Conservation (phyloP, 2,888 invertebrate genomes). For the Macrophya annulata region DNA sequence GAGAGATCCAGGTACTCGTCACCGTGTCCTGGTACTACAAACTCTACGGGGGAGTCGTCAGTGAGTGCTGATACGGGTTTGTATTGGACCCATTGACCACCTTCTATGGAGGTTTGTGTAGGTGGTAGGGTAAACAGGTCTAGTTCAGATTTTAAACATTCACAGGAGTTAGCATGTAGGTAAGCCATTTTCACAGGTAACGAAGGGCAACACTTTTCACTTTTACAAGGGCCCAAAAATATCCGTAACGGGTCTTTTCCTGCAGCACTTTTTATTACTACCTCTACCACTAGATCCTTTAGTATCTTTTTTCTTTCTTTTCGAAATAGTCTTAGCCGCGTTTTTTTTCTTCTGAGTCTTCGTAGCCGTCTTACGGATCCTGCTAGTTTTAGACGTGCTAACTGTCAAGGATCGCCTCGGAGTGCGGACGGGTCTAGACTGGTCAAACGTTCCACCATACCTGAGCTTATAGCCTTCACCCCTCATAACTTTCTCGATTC, state of each 20-base stretch:
- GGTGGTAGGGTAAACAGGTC: constrained; percentile 66
- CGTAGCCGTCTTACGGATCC: no score
- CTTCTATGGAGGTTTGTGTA: constrained; percentile 65
- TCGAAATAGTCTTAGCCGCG: no score
- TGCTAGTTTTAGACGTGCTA: no score
- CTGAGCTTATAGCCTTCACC: background rate
- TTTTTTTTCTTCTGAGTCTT: no score
- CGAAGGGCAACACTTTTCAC: background rate
- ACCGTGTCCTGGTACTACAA: constrained; percentile 63
- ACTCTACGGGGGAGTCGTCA: constrained; percentile 66
- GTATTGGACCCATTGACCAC: constrained; percentile 64
- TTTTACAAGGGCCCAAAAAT: constrained; percentile 48
- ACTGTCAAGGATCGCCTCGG: no score
- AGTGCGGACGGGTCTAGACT: background rate
- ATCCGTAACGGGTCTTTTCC: background rate
- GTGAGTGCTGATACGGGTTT: constrained; percentile 65
- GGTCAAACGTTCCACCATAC: background rate
- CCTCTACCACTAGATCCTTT: no score
- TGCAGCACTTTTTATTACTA: background rate
- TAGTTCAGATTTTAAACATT: constrained; percentile 63
- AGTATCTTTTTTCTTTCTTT: no score
- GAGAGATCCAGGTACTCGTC: constrained; percentile 66
- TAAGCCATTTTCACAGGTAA: constrained; percentile 60
- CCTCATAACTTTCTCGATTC: constrained; percentile 17
- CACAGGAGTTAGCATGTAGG: constrained; percentile 62